Conservation (phyloP, 2,888 invertebrate genomes). For the Lacanobia wlatinum region DNA sequence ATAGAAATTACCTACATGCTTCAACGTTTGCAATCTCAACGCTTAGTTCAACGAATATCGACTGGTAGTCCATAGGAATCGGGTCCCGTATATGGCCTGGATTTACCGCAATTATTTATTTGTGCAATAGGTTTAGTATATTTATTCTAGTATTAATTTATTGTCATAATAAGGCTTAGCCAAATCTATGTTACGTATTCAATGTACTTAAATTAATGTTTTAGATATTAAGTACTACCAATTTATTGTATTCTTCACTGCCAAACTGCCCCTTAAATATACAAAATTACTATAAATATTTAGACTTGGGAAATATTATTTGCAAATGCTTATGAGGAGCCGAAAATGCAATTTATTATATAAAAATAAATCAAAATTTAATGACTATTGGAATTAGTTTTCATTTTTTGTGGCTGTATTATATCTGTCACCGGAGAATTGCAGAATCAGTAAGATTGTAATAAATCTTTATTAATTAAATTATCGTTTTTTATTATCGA, state of each 20-base stretch:
- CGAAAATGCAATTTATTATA: neutral
- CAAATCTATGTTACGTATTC: constrained; percentile 66
- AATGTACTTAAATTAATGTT: constrained; percentile 65
- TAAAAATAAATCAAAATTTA: too few relatives aligned
- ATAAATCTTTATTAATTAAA: too few relatives aligned
- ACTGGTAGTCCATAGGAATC: constrained; percentile 7
- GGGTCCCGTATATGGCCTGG: constrained; percentile 7
- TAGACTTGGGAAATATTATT: neutral
- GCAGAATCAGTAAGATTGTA: too few relatives aligned
- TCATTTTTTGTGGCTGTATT: neutral
- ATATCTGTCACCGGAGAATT: neutral
- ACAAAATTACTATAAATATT: constrained; percentile 14
- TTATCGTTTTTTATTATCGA: too few relatives aligned
- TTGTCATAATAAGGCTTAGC: constrained; percentile 65
- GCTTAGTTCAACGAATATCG: too few relatives aligned
- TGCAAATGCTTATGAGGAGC: constrained; percentile 21
- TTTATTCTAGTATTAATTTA: constrained; percentile 65
- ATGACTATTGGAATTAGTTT: neutral
- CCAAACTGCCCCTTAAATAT: constrained; percentile 44
- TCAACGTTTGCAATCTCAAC: neutral
- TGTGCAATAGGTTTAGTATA: constrained; percentile 67
- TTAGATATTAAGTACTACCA: constrained; percentile 52
- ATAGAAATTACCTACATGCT: constrained; percentile 1
- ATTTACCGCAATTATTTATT: constrained; percentile 65
- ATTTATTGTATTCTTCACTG: constrained; percentile 54